These are phyloP conservation scores for Pachypsylla venusta DNA, from an alignment of 1,140 invertebrate genomes.

Conservation along the genomic window DNA sequence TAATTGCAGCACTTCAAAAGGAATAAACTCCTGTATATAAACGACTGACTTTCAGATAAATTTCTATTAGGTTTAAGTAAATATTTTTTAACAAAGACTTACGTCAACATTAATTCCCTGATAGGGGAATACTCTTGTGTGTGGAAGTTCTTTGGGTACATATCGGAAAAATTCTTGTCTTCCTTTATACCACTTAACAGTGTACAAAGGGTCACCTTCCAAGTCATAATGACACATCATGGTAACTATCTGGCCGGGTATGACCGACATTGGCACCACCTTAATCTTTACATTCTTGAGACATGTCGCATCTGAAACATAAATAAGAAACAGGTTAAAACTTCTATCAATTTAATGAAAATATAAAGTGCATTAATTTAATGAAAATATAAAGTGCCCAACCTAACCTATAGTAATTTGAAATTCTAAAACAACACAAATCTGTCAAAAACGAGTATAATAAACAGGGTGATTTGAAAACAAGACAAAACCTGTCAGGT, in stretches of 20 bases:
- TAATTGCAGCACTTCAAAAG: no score
- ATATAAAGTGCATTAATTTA: no score
- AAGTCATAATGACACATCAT: conserved; percentile 29
- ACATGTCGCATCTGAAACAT: conserved; percentile 18
- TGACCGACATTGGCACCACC: conserved; percentile 34
- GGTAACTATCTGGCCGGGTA: conserved; percentile 32
- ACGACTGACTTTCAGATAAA: no score
- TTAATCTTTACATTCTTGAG: conserved; percentile 33
- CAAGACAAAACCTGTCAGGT: no score
- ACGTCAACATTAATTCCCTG: conserved; percentile 50
- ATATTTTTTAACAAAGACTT: conserved; percentile 33
- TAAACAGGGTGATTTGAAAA: no score
- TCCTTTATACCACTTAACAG: conserved; percentile 71
- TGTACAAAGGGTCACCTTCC: conserved; percentile 47
- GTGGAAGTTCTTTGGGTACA: conserved; percentile 53
- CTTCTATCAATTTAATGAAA: no score
- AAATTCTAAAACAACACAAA: no score
- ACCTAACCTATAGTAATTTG: no score
- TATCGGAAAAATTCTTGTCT: conserved; percentile 59
- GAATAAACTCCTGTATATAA: no score
- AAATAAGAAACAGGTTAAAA: no score
- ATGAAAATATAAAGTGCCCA: no score
- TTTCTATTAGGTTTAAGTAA: background rate
- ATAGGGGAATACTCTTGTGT: conserved; percentile 46
- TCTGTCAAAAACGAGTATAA: no score